These are phyloP conservation scores for Sericinus montela DNA, from an alignment of 2,888 invertebrate genomes.

Conservation along the genomic window DNA sequence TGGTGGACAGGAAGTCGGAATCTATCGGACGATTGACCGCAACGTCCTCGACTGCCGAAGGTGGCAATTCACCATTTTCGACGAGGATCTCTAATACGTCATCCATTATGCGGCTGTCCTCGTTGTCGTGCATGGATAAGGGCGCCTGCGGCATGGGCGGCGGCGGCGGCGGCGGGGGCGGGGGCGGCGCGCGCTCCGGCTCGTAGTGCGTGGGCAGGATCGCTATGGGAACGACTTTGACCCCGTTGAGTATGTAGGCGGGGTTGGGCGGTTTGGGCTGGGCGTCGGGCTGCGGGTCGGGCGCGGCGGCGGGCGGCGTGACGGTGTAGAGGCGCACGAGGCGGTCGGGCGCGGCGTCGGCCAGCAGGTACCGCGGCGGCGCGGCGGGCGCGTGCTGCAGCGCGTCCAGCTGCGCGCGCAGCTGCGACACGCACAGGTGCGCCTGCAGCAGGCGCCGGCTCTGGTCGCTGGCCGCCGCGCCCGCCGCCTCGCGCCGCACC, in stretches of 20 bases:
- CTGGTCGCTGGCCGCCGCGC: conserved; percentile 68
- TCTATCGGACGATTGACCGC: conserved; percentile 68
- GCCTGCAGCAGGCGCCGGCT: conserved; percentile 81
- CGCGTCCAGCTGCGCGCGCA: conserved; percentile 82
- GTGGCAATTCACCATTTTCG: conserved; percentile 94
- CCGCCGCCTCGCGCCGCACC: conserved; percentile 80
- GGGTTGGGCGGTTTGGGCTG: conserved; percentile 54
- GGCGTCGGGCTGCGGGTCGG: conserved; percentile 23
- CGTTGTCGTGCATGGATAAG: conserved; percentile 42
- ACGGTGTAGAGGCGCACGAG: conserved; percentile 59
- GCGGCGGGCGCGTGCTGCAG: conserved; percentile 69
- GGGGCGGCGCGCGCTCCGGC: conserved; percentile 48
- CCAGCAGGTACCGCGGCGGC: conserved; percentile 60
- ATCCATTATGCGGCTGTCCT: conserved; percentile 88
- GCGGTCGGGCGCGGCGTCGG: conserved; percentile 44
- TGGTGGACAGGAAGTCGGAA: conserved; percentile 36
- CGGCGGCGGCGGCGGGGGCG: conserved; percentile 46
- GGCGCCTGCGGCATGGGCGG: conserved; percentile 48
- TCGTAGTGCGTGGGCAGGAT: conserved; percentile 68
- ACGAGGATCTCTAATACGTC: conserved; percentile 96
- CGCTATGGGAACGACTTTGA: conserved; percentile 72
- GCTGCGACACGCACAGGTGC: conserved; percentile 70
- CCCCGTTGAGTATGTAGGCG: conserved; percentile 83
- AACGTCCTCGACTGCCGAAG: conserved; percentile 87
- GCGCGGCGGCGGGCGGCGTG: conserved; percentile 37